These are phyloP conservation scores for Cranoglanis bouderius DNA, from an alignment of 2,113 vertebrate genomes.

Conservation along the genomic window DNA sequence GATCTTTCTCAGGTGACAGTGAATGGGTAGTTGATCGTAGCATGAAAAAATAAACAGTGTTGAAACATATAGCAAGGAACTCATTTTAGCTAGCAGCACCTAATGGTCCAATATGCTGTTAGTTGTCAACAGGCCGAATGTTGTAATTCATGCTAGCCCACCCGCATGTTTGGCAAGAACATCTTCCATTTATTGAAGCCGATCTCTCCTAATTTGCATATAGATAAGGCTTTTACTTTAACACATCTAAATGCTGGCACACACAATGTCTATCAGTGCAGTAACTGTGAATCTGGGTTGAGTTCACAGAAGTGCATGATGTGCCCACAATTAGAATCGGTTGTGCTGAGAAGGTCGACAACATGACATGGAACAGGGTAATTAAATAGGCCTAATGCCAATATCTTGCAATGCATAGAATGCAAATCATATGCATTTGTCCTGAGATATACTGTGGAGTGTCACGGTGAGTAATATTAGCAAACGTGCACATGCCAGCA, in stretches of 20 bases:
- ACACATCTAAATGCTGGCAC: constrained; percentile 67
- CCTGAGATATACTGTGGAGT: neutral
- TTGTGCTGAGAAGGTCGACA: neutral
- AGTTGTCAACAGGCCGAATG: constrained; percentile 58
- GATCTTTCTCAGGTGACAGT: neutral
- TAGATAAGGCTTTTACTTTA: constrained; percentile 74
- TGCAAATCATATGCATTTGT: neutral
- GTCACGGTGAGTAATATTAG: neutral
- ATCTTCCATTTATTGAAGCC: constrained; percentile 73
- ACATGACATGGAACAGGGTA: neutral
- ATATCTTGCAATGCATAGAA: neutral
- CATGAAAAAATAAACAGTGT: neutral
- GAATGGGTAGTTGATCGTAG: neutral
- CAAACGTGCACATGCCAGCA: neutral
- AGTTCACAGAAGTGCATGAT: constrained; percentile 18
- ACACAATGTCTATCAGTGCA: constrained; percentile 63
- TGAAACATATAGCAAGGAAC: neutral
- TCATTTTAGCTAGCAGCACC: neutral
- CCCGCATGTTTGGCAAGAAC: constrained; percentile 67
- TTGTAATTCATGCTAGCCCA: constrained; percentile 67
- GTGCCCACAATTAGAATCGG: constrained; percentile 5
- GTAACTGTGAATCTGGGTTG: constrained; percentile 17
- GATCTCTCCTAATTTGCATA: constrained; percentile 79
- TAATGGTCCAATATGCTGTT: neutral
- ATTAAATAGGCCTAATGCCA: constrained; percentile 20